phyloP scores from a whole-genome alignment of 1,140 invertebrate species.

The Bombus pascuorum region DNA sequence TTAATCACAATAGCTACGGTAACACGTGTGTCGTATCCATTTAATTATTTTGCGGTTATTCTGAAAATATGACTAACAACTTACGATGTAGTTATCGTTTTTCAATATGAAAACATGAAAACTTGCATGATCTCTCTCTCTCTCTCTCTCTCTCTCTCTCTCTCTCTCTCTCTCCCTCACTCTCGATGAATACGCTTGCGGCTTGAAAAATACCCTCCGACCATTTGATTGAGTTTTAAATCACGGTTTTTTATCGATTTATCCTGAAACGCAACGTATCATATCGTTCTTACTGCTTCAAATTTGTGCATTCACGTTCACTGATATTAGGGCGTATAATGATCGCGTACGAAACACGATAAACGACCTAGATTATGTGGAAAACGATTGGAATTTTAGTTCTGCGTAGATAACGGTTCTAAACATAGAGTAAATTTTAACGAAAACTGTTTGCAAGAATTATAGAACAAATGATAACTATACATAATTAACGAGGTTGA shows the following conservation, averaged over 20 bases:
- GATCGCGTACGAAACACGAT: not conserved
- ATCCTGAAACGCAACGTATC: not conserved
- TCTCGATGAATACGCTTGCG: not conserved
- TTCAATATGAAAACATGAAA: conserved; percentile 37
- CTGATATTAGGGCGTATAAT: not conserved
- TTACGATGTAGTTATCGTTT: conserved; percentile 35
- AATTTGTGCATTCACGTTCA: not conserved
- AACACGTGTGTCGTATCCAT: conserved; percentile 15
- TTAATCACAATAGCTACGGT: conserved; percentile 16
- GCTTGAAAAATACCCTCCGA: conserved; percentile 1
- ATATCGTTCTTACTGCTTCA: not conserved
- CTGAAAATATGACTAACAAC: conserved; percentile 12
- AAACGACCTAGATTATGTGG: not conserved
- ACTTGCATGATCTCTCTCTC: not conserved
- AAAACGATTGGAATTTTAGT: not conserved
- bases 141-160: not conserved
- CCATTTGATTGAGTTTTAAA: no score
- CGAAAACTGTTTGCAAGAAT: not conserved
- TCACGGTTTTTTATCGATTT: conserved; percentile 7
- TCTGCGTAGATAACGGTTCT: not conserved
- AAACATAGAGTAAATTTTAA: no score
- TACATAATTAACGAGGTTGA: no score
- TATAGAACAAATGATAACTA: no score
- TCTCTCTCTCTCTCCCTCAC: no score
- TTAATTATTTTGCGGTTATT: conserved; percentile 44